phyloP scores from a whole-genome alignment of 2,113 vertebrate genomes.

The Phalacrocorax aristotelis region DNA sequence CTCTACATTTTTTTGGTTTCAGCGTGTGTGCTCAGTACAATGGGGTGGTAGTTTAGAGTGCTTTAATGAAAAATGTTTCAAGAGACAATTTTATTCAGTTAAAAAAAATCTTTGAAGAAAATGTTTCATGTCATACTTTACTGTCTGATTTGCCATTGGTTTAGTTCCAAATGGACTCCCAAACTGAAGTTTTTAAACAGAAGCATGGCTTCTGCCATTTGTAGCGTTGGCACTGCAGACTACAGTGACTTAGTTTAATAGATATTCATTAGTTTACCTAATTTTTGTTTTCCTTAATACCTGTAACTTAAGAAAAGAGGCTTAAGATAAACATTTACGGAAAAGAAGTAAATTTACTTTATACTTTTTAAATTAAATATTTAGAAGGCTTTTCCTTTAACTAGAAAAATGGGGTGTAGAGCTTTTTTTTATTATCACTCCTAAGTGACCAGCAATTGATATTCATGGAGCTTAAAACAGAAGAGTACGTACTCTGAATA shows the following conservation, averaged over 20 bases:
- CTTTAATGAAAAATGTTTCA: neutral
- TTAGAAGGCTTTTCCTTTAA: neutral
- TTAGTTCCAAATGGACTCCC: neutral
- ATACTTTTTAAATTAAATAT: neutral
- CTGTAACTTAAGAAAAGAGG: neutral
- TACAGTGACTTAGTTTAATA: neutral
- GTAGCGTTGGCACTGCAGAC: neutral
- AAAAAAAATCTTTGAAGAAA: neutral
- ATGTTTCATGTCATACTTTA: neutral
- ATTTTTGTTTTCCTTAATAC: neutral
- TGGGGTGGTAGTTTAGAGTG: neutral
- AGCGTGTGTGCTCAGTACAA: neutral
- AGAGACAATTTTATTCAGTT: neutral
- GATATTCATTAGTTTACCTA: neutral
- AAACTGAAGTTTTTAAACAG: neutral
- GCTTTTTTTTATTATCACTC: neutral
- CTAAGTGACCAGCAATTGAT: neutral
- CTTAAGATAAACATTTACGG: neutral
- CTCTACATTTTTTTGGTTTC: neutral
- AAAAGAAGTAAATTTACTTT: neutral
- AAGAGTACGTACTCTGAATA: neutral
- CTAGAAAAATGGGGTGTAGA: neutral
- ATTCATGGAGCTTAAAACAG: neutral
- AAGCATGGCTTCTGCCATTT: neutral
- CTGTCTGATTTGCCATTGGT: neutral